Conservation (phyloP, 2,113 vertebrate species). For the Oxygymnocypris stewartii region DNA sequence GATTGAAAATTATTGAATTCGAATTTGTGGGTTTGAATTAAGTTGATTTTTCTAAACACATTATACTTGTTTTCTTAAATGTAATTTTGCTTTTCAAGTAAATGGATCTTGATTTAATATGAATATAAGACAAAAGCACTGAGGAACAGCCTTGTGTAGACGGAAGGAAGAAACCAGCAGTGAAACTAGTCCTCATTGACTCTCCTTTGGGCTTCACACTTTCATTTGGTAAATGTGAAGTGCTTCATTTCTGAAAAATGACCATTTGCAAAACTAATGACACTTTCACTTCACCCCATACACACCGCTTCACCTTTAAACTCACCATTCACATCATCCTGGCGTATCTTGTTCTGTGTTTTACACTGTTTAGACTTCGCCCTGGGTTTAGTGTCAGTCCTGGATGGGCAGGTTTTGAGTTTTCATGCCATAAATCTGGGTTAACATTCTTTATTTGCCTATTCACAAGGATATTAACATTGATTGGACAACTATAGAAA, state of each 20-base stretch:
- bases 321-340: not conserved
- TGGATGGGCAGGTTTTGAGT: not conserved
- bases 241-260: not conserved
- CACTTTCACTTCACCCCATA: not conserved
- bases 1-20: too few relatives aligned
- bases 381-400: not conserved
- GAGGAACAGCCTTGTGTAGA: too few relatives aligned
- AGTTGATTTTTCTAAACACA: too few relatives aligned
- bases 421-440: not conserved
- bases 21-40: too few relatives aligned
- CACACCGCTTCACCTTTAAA: not conserved
- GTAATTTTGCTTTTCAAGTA: not conserved
- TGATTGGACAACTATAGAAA: not conserved
- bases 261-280: not conserved
- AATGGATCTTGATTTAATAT: not conserved
- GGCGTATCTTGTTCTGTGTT: conserved; percentile 6
- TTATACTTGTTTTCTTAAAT: too few relatives aligned
- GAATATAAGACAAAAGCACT: not conserved
- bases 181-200: not conserved
- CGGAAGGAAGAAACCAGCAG: too few relatives aligned
- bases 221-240: not conserved
- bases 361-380: not conserved
- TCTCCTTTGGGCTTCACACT: not conserved
- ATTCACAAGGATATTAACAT: not conserved
- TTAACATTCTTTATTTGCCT: not conserved